Conservation (phyloP, 2,797 vertebrate genomes). For the Peromyscus nudipes region DNA sequence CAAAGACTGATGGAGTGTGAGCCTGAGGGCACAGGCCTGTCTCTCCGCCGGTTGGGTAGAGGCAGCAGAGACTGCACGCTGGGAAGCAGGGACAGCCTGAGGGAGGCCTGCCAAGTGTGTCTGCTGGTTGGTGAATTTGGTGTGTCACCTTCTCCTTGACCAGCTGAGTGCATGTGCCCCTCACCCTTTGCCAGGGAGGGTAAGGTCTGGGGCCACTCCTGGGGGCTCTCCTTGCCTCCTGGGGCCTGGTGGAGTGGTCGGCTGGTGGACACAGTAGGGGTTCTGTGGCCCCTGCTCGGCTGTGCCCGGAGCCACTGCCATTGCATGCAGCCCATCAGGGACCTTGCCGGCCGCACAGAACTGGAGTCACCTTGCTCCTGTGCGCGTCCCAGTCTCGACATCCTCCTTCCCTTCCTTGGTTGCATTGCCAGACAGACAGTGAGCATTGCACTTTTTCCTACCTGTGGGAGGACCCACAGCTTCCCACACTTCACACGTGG, state of each 20-base stretch:
- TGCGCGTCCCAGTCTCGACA: background rate
- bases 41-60: conserved; percentile 76
- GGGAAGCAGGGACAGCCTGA: conserved; percentile 85
- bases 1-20: conserved; percentile 85
- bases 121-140: conserved; percentile 82
- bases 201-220: conserved; percentile 64
- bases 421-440: conserved; percentile 34
- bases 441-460: background rate
- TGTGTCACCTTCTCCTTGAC: conserved; percentile 84
- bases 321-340: conserved; percentile 36
- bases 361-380: background rate
- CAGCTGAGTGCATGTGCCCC: conserved; percentile 78
- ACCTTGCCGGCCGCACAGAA: conserved; percentile 8
- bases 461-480: background rate
- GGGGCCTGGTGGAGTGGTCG: background rate
- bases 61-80: conserved; percentile 82
- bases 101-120: conserved; percentile 74
- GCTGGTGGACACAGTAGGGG: background rate
- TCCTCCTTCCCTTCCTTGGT: background rate
- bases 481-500: background rate
- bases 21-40: conserved; percentile 64
- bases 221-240: conserved; percentile 25
- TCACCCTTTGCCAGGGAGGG: conserved; percentile 75
- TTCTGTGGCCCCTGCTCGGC: background rate
- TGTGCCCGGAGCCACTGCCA: background rate